Evolutionary conservation across 30 jellyfish, hydroid and myxozoan species (phyloP).

Genomic region (Chrysaora quinquecirrha): DNA sequence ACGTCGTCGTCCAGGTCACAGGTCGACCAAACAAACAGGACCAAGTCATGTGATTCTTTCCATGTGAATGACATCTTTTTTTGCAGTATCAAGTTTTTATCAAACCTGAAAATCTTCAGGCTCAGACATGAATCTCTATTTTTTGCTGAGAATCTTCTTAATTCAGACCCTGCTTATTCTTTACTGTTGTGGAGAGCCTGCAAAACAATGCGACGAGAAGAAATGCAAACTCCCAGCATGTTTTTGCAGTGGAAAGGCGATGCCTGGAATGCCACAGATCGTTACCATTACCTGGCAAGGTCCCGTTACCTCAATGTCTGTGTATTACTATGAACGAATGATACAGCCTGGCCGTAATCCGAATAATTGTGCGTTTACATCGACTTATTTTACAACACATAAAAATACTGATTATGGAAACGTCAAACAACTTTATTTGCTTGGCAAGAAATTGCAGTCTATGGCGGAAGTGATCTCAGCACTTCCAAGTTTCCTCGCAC

Average conservation of each 20-base stretch:
- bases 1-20: no score
- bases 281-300: not conserved
- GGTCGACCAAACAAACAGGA: no score
- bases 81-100: no score
- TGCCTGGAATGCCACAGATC: not conserved
- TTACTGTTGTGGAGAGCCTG: not conserved
- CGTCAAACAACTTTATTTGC: not conserved
- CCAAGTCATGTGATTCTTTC: no score
- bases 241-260: not conserved
- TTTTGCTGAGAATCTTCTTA: not conserved
- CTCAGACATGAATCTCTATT: no score
- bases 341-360: not conserved
- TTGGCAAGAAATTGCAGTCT: not conserved
- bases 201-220: not conserved
- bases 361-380: not conserved
- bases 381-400: not conserved
- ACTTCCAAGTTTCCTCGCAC: not conserved
- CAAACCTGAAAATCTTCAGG: no score
- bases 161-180: not conserved
- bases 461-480: not conserved
- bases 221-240: not conserved
- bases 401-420: not conserved
- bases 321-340: not conserved
- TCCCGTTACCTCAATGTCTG: not conserved
- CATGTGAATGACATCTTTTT: no score